Percentiles rank a stretch among this genome's conserved stretches.
These are phyloP conservation scores for Anser brachyrhynchus DNA, from an alignment of 2,113 vertebrate species.

Conservation along the genomic window DNA sequence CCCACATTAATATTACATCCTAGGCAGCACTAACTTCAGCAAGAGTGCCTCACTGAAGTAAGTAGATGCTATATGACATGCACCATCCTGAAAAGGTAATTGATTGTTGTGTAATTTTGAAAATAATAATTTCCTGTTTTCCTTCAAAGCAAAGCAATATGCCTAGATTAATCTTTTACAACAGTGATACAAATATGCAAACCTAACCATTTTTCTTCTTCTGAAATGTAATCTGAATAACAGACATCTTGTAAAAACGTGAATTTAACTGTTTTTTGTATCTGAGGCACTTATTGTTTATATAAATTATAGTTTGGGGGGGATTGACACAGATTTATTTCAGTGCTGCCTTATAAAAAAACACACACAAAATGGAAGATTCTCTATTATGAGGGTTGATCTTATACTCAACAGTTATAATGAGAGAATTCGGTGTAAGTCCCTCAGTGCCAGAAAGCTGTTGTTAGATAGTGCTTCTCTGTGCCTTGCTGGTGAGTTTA, in stretches of 20 bases:
- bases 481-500: neutral
- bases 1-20: conserved; percentile 13
- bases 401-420: neutral
- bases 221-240: neutral
- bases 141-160: neutral
- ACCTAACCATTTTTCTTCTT: neutral
- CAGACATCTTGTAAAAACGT: neutral
- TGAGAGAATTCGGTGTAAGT: neutral
- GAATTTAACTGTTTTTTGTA: neutral
- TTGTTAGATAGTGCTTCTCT: neutral
- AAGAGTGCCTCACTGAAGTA: neutral
- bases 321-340: neutral
- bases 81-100: neutral
- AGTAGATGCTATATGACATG: neutral
- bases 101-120: neutral
- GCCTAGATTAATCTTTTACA: neutral
- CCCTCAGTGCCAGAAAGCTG: neutral
- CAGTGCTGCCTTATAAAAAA: neutral
- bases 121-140: neutral
- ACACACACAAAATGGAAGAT: rapidly evolving
- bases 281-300: neutral
- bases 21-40: neutral
- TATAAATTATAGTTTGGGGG: neutral
- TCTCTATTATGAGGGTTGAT: neutral
- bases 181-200: neutral